Percentiles rank a stretch among this genome's conserved stretches.
These are phyloP conservation scores for Dipodomys spectabilis DNA, from an alignment of 2,113 vertebrate genomes.

Conservation along the genomic window DNA sequence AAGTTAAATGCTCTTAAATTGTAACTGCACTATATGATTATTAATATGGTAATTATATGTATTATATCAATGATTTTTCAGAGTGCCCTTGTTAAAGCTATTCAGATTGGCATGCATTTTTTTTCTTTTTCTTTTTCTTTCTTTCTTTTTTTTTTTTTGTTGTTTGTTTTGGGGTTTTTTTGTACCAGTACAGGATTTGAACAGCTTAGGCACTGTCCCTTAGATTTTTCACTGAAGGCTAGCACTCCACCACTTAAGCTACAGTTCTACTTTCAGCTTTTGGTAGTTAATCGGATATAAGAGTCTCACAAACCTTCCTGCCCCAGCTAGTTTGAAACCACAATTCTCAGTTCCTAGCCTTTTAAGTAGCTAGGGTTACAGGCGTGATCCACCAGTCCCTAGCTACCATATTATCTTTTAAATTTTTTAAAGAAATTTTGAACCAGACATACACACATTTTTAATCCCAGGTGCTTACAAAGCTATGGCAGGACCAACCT, in stretches of 20 bases:
- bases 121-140: slow-evolving; percentile 34
- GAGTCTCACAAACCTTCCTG: too few species aligned
- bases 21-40: slow-evolving; percentile 55
- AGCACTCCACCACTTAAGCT: too few species aligned
- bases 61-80: not conserved
- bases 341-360: too few species aligned
- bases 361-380: not conserved
- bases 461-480: not conserved
- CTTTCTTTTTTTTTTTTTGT: not conserved
- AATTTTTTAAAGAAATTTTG: not conserved
- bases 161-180: not conserved
- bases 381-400: not conserved
- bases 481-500: not conserved
- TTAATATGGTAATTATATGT: slow-evolving; percentile 30
- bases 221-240: too few species aligned
- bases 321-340: too few species aligned
- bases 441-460: not conserved
- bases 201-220: too few species aligned
- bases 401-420: too few species aligned
- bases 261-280: too few species aligned
- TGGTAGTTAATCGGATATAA: too few species aligned
- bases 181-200: too few species aligned
- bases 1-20: slow-evolving; percentile 39
- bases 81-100: slow-evolving; percentile 35
- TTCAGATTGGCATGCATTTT: slow-evolving; percentile 29